Conservation (phyloP, 1,140 invertebrate species). For the Mercenaria mercenaria region DNA sequence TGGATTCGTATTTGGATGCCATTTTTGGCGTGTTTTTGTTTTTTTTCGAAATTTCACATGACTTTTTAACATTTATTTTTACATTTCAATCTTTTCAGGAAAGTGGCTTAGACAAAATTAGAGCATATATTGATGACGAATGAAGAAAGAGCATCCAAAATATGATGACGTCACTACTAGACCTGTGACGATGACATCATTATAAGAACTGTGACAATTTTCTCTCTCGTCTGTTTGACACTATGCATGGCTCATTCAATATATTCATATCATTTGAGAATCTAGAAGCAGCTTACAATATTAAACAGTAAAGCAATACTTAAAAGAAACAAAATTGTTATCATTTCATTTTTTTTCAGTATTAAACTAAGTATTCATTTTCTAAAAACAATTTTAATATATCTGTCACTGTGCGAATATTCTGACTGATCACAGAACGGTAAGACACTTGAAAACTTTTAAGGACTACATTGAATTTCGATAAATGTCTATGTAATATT, state of each 20-base stretch:
- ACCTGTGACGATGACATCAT: background rate
- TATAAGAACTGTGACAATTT: background rate
- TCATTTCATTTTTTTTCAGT: no score
- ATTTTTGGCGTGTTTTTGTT: background rate
- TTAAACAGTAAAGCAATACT: no score
- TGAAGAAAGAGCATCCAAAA: background rate
- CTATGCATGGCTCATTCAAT: slow-evolving; percentile 40
- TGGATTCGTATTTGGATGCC: background rate
- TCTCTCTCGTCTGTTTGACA: background rate
- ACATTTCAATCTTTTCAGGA: slow-evolving; percentile 31
- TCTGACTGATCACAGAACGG: no score
- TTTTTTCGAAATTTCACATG: background rate
- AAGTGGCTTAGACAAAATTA: slow-evolving; percentile 31
- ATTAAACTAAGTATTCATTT: no score
- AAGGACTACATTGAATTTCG: no score
- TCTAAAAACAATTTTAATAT: no score
- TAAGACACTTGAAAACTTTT: no score
- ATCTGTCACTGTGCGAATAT: no score
- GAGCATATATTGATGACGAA: slow-evolving; percentile 23
- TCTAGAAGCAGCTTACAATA: no score
- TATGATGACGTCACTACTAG: background rate
- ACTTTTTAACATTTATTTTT: background rate
- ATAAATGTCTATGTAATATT: no score
- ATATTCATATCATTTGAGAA: background rate
- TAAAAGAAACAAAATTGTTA: no score